Evolutionary conservation across 2,797 vertebrate species (phyloP).

Genomic region (Arctocebus calabarensis): DNA sequence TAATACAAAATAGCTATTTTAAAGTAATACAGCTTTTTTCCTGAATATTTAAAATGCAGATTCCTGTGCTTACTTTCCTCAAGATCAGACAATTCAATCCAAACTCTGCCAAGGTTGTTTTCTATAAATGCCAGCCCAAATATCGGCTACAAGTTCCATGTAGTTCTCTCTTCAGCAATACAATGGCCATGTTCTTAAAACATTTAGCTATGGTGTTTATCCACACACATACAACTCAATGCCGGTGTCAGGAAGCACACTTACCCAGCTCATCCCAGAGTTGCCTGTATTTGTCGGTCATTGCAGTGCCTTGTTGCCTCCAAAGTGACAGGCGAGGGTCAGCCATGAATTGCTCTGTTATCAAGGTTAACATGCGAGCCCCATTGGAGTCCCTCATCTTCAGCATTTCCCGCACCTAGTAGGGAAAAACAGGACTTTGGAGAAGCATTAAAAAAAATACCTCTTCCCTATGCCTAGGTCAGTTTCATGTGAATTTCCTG

Average conservation of each 20-base stretch:
- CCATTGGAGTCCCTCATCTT: conserved; percentile 99
- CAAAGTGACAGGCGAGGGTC: conserved; percentile 97
- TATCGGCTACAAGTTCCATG: neutral
- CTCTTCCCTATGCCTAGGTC: too few relatives aligned
- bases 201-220: conserved; percentile 35
- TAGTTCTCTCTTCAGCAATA: conserved; percentile 3
- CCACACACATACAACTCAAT: conserved; percentile 54
- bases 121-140: conserved; percentile 26
- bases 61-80: neutral
- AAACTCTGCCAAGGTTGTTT: conserved; percentile 19
- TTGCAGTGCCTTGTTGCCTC: conserved; percentile 98
- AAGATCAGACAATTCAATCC: neutral
- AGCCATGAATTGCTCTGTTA: conserved; percentile 98
- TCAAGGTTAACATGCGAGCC: conserved; percentile 97
- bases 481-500: too few relatives aligned
- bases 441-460: conserved; percentile 16
- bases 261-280: conserved; percentile 99
- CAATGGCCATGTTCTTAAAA: conserved; percentile 14
- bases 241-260: conserved; percentile 75
- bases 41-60: conserved; percentile 29
- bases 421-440: conserved; percentile 51
- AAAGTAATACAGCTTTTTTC: neutral
- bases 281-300: conserved; percentile 98
- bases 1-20: conserved; percentile 24
- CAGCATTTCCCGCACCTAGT: conserved; percentile 97